Evolutionary conservation across 2,888 invertebrate species (phyloP).

Genomic region (Ormyrus nitidulus): DNA sequence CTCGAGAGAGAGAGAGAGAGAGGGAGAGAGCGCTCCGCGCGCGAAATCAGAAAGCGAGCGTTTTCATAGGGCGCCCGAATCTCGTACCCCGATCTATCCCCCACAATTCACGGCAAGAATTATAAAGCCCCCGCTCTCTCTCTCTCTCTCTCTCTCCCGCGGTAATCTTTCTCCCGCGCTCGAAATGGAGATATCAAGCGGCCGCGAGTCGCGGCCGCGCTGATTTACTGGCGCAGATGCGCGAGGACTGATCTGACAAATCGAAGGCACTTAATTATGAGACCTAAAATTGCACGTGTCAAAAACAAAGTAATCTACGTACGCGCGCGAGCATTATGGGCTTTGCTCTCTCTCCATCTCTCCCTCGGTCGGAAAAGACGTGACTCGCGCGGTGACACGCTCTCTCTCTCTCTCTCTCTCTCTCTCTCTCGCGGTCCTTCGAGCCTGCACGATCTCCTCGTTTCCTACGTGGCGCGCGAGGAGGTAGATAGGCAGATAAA

Average conservation of each 20-base stretch:
- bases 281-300: constrained; percentile 52
- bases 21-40: neutral
- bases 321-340: neutral
- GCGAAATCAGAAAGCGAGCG: neutral
- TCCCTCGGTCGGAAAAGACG: constrained; percentile 21
- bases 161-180: neutral
- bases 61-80: constrained; percentile 9
- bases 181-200: constrained; percentile 53
- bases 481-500: constrained; percentile 34
- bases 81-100: constrained; percentile 41
- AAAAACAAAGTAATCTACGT: constrained; percentile 53
- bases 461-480: neutral
- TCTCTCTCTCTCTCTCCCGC: neutral
- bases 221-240: constrained; percentile 55
- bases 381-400: constrained; percentile 52
- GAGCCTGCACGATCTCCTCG: constrained; percentile 33
- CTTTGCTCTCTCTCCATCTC: neutral
- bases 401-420: constrained; percentile 26
- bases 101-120: constrained; percentile 37
- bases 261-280: constrained; percentile 57
- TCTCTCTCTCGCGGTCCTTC: constrained; percentile 16
- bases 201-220: constrained; percentile 4
- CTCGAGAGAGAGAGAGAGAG: neutral
- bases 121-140: constrained; percentile 2
- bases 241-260: constrained; percentile 55